Conservation (phyloP, 1,140 invertebrate species). For the Drosophila kikkawai region DNA sequence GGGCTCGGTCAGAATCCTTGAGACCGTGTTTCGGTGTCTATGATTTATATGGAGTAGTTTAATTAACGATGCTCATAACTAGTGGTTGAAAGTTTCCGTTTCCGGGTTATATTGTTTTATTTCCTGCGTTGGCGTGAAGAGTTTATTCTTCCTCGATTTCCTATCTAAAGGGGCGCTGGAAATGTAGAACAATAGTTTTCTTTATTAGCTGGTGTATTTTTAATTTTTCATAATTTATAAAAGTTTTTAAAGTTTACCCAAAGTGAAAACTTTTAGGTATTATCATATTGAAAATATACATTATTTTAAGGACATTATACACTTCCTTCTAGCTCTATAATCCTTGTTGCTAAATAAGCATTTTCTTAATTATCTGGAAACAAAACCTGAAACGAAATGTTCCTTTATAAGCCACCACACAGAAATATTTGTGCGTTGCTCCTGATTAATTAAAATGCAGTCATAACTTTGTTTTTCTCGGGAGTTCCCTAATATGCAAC, state of each 20-base stretch:
- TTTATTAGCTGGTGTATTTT: background rate
- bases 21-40: slow-evolving; percentile 9
- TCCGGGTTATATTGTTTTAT: slow-evolving; percentile 30
- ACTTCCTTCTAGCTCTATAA: background rate
- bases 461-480: slow-evolving; percentile 20
- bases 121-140: background rate
- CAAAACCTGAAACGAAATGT: background rate
- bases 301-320: background rate
- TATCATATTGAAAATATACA: background rate
- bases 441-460: slow-evolving; percentile 42
- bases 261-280: background rate
- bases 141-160: background rate
- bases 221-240: background rate
- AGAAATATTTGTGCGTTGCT: slow-evolving; percentile 1
- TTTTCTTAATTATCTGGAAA: background rate
- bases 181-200: slow-evolving; percentile 3
- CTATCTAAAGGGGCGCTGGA: background rate
- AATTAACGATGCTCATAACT: slow-evolving; percentile 55
- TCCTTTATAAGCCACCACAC: background rate
- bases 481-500: slow-evolving; percentile 1
- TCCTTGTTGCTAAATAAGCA: background rate
- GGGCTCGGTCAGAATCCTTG: slow-evolving; percentile 3
- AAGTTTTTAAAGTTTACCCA: background rate
- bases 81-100: slow-evolving; percentile 44
- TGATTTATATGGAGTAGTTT: slow-evolving; percentile 49